phyloP scores from a whole-genome alignment of 2,113 vertebrate species.

The Plecturocebus donacophilus region DNA sequence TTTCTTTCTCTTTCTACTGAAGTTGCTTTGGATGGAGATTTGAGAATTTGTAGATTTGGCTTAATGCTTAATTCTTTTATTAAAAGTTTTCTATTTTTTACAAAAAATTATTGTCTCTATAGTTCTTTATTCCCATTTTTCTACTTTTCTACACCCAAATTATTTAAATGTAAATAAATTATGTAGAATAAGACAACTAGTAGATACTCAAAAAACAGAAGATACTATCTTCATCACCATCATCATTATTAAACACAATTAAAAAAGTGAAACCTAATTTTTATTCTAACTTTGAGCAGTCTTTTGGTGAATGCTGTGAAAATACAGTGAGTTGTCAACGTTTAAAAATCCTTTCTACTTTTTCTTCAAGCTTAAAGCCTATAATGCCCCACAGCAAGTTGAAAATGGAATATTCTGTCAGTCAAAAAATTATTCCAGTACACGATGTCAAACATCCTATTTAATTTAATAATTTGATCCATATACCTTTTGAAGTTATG shows the following conservation, averaged over 20 bases:
- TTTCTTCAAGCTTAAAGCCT: background rate
- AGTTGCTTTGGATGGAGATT: background rate
- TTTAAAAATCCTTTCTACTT: background rate
- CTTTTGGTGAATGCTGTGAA: background rate
- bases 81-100: background rate
- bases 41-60: background rate
- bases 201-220: background rate
- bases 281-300: background rate
- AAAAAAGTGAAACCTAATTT: background rate
- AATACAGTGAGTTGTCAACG: background rate
- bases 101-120: background rate
- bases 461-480: conserved; percentile 16
- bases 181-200: background rate
- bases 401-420: conserved; percentile 7
- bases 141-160: background rate
- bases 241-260: background rate
- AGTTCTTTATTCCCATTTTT: background rate
- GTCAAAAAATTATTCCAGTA: conserved; percentile 5
- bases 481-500: conserved; percentile 4
- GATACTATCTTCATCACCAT: background rate
- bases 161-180: background rate
- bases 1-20: background rate
- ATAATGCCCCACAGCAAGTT: background rate
- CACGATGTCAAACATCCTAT: background rate
- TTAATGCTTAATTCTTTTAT: background rate